Conservation (phyloP, 2,113 vertebrate genomes). For the Eolophus roseicapilla region DNA sequence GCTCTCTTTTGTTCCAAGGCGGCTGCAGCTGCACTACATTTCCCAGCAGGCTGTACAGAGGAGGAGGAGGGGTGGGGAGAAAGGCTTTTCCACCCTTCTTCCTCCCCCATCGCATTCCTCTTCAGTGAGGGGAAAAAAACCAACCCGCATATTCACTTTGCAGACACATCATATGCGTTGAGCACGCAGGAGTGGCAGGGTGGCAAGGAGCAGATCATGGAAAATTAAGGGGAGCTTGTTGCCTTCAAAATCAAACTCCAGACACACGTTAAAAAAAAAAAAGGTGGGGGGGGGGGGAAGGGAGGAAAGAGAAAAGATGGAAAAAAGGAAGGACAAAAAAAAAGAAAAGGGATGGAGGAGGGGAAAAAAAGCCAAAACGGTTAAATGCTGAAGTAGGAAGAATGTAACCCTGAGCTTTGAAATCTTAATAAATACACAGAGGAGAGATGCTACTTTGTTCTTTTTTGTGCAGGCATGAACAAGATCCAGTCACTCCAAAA, state of each 20-base stretch:
- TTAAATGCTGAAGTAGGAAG: neutral
- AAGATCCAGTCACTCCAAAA: neutral
- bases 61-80: neutral
- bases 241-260: neutral
- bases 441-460: neutral
- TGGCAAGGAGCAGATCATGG: neutral
- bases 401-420: neutral
- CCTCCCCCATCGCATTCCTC: neutral
- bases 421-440: neutral
- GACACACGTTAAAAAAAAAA: neutral
- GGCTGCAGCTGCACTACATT: neutral
- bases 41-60: neutral
- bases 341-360: fast-evolving
- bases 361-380: neutral
- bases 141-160: neutral
- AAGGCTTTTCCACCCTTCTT: neutral
- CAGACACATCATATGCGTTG: neutral
- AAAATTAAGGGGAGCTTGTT: neutral
- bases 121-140: neutral
- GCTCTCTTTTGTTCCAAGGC: constrained; percentile 34
- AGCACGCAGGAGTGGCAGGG: neutral
- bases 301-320: neutral
- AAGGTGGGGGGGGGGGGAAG: neutral
- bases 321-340: neutral
- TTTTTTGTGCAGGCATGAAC: neutral